Base-by-base conservation (phyloP, 2,797 vertebrate species). In the Austrolebias charrua region DNA sequence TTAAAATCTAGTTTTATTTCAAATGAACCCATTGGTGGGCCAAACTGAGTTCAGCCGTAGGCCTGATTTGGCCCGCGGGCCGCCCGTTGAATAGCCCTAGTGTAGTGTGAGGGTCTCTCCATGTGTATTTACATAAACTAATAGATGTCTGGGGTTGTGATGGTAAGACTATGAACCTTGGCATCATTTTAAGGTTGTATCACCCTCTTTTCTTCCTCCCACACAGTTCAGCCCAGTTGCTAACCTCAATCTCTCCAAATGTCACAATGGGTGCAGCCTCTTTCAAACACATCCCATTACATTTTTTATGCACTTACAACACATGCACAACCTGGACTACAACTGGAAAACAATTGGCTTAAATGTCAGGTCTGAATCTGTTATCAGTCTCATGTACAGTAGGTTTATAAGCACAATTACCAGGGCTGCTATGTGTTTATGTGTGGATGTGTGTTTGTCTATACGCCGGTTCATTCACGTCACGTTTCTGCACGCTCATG, bases 291-390 rank as follows among this genome's bases (percentile, higher is more conserved):
- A 58, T 14, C 56, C 44, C 40, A 12, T 31, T 35, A 43, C n/a
- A 45, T 60, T 61, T 53, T 38, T 42, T 3, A 57, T n/a, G 45
- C 43, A 55, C n/a, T 62, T 20, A 61, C 55, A 54, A 28, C 48
- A 61, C 15, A 50, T 1, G 6, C 63, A 75, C 33, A 77, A 60
- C 71, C 63, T 62, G 46, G 9, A 45, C 52, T 59, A n/a, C 33
- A 66, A 56, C 65, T 45, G 61, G 75, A 68, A 52, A 64, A 66
- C 78, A 56, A 67, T 75, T 62, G 78, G 46, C 42, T 61, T 48
- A 87, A 88, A 90, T 86, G 85, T 84, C 81, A 89, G 49, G 19
- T 52, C 60, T 66, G 83, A 83, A 87, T 90, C 42, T 47, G 76
- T 87, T 79, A 79, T 69, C 69, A 61, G 3, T 47, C 10, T 18